Evolutionary conservation across 2,797 vertebrate genomes (phyloP).

Genomic region (Phoebastria nigripes): DNA sequence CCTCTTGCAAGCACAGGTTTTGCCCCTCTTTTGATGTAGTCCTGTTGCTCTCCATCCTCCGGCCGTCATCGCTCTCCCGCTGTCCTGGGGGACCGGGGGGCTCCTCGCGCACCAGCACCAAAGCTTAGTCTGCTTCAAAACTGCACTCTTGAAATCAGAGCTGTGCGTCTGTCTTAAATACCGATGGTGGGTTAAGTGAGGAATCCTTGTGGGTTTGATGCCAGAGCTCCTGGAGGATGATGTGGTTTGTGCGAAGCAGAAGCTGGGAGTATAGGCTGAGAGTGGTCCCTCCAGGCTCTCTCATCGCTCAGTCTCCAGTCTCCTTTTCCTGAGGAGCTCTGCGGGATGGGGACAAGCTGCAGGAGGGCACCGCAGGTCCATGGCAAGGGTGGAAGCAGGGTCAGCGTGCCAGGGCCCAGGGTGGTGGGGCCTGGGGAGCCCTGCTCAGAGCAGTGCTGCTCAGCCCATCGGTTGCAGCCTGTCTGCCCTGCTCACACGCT

Average conservation of each 20-base stretch:
- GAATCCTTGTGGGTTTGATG: neutral
- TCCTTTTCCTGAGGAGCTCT: neutral
- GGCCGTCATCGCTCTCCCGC: rapidly evolving
- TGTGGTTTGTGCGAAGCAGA: neutral
- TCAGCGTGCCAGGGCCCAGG: too few species aligned
- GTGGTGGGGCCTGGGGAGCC: neutral
- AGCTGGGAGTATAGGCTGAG: neutral
- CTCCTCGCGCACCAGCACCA: neutral
- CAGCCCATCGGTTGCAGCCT: neutral
- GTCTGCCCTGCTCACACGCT: neutral
- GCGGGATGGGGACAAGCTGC: neutral
- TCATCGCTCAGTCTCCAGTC: neutral
- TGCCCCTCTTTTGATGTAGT: neutral
- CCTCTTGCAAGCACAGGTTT: neutral
- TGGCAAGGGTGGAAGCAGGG: neutral
- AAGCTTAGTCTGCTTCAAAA: neutral
- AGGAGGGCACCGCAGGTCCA: rapidly evolving
- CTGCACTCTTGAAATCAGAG: neutral
- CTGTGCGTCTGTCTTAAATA: neutral
- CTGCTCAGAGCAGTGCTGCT: neutral
- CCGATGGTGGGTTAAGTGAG: rapidly evolving
- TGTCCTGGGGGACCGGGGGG: neutral
- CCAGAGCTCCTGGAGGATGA: neutral
- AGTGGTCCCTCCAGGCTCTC: neutral
- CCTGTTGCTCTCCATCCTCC: rapidly evolving